phyloP scores from a whole-genome alignment of 2,888 invertebrate species.

The Drosophila flavopinicola region DNA sequence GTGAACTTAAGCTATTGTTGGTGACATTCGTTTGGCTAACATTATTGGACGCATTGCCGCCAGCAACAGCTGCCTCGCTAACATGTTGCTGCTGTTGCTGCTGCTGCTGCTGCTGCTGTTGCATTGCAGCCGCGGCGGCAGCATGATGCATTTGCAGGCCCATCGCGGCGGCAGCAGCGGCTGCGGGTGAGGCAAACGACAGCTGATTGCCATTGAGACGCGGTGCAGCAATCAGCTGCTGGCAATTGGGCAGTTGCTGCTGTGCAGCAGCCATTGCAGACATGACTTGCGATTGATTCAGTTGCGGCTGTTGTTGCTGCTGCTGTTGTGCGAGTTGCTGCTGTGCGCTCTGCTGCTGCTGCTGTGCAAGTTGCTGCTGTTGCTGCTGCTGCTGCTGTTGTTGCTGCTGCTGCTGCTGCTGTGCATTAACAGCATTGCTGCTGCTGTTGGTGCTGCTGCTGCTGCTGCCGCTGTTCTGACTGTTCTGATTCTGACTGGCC shows the following conservation, averaged over 20 bases:
- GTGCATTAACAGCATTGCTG: conserved; percentile 55
- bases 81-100: conserved; percentile 57
- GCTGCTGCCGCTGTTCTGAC: conserved; percentile 76
- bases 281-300: conserved; percentile 69
- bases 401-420: conserved; percentile 83
- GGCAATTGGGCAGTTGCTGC: conserved; percentile 69
- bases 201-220: conserved; percentile 86
- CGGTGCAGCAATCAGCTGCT: conserved; percentile 85
- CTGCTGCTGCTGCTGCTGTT: conserved; percentile 64
- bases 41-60: conserved; percentile 49
- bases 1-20: conserved; percentile 85
- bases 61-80: conserved; percentile 48
- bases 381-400: conserved; percentile 84
- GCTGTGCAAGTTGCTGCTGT: conserved; percentile 63
- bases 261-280: conserved; percentile 71
- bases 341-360: conserved; percentile 84
- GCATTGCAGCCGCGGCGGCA: conserved; percentile 82
- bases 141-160: conserved; percentile 85
- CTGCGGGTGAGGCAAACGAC: conserved; percentile 84
- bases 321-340: conserved; percentile 83
- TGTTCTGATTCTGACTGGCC: conserved; percentile 68
- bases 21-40: conserved; percentile 63
- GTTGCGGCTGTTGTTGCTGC: conserved; percentile 57
- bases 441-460: conserved; percentile 66
- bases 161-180: conserved; percentile 84